Evolutionary conservation across 2,888 invertebrate genomes (phyloP).

Genomic region (Parnassius mnemosyne): DNA sequence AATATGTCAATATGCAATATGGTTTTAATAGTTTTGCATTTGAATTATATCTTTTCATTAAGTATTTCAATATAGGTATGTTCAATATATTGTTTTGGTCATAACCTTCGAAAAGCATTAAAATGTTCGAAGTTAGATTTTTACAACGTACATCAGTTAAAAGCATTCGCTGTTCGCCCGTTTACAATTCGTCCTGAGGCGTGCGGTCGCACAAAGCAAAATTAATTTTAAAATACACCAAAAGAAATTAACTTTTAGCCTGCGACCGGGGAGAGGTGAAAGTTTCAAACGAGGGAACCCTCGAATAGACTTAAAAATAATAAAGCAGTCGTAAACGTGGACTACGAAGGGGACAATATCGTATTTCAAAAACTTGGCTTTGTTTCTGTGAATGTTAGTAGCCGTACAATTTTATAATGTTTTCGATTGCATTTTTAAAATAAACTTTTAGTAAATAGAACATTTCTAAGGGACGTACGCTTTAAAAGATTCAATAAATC

Average conservation of each 20-base stretch:
- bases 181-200: conserved; percentile 69
- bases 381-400: conserved; percentile 32
- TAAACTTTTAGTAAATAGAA: background rate
- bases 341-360: conserved; percentile 44
- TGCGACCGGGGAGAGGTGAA: conserved; percentile 62
- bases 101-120: conserved; percentile 49
- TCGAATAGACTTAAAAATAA: conserved; percentile 74
- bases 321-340: conserved; percentile 61
- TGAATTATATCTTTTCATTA: background rate
- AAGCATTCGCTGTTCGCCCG: conserved; percentile 66
- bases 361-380: conserved; percentile 47
- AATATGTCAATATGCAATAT: conserved; percentile 47
- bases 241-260: conserved; percentile 77
- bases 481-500: too few relatives aligned
- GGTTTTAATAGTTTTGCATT: conserved; percentile 33
- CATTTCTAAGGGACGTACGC: too few relatives aligned
- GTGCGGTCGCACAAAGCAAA: conserved; percentile 73
- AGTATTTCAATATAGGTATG: background rate
- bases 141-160: conserved; percentile 59
- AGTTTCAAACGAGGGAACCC: conserved; percentile 69
- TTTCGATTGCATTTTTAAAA: background rate
- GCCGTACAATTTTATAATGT: background rate
- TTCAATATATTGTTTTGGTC: conserved; percentile 23
- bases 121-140: conserved; percentile 56
- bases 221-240: conserved; percentile 79